Percentiles rank a stretch among this genome's conserved stretches.
phyloP scores from a whole-genome alignment of 1,140 invertebrate genomes.

The Drosophila setifemur region DNA sequence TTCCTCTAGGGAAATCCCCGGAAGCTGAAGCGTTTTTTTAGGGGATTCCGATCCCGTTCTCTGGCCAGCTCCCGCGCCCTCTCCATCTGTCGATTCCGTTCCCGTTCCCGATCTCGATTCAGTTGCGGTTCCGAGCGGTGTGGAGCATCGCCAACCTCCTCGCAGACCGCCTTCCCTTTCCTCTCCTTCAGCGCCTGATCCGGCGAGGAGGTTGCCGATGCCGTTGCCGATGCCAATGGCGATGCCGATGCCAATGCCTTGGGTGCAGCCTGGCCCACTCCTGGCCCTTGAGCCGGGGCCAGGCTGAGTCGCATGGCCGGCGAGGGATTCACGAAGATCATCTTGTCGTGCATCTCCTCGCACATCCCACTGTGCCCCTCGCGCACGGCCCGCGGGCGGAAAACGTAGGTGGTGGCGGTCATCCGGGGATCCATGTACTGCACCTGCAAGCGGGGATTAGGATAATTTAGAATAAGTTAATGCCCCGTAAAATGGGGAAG shows the following conservation, averaged over 20 bases:
- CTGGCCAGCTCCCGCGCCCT: too few relatives aligned
- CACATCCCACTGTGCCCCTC: constrained; percentile 34
- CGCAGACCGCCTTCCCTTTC: neutral
- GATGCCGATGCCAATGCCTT: neutral
- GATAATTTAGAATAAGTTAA: too few relatives aligned
- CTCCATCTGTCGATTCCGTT: too few relatives aligned
- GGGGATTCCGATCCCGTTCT: too few relatives aligned
- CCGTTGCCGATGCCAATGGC: too few relatives aligned
- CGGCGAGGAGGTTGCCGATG: too few relatives aligned
- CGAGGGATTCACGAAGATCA: constrained; percentile 65
- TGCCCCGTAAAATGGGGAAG: too few relatives aligned
- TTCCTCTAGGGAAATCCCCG: too few relatives aligned
- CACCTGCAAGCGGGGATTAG: too few relatives aligned
- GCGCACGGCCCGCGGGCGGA: constrained; percentile 41
- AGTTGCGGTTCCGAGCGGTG: neutral
- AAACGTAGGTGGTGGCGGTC: constrained; percentile 54
- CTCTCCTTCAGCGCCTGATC: neutral
- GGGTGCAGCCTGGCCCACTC: neutral
- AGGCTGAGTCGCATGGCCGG: constrained; percentile 23
- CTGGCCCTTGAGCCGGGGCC: neutral
- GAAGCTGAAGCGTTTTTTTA: too few relatives aligned
- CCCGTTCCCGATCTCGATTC: too few relatives aligned
- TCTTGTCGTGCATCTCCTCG: constrained; percentile 55
- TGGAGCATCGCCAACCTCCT: constrained; percentile 12
- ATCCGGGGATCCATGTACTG: constrained; percentile 44